Percentiles rank a stretch among this genome's conserved stretches.
These are phyloP conservation scores for Sterna hirundo DNA, from an alignment of 2,113 vertebrate genomes.

Conservation along the genomic window DNA sequence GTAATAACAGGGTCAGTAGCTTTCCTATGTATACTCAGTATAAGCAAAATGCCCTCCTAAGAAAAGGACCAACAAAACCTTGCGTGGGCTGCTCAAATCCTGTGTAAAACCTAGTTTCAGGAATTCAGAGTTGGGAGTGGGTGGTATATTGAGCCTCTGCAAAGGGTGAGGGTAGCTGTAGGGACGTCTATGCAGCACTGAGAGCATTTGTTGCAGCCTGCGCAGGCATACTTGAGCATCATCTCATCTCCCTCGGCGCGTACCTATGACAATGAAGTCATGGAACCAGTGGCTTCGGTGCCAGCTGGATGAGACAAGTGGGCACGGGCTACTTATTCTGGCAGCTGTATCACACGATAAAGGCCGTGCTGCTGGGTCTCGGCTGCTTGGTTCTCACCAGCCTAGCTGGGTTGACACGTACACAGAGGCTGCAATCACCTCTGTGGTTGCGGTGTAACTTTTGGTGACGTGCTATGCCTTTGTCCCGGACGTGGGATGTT, in stretches of 20 bases:
- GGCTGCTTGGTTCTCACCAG: not conserved
- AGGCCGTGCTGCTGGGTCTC: not conserved
- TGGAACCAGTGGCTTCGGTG: not conserved
- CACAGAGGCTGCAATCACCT: not conserved
- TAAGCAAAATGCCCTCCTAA: not conserved
- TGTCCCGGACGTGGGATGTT: not conserved
- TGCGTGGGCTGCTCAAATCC: not conserved
- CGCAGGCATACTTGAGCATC: not conserved
- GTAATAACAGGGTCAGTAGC: conserved; percentile 6
- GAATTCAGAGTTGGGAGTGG: not conserved
- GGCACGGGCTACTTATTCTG: not conserved
- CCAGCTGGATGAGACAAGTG: not conserved
- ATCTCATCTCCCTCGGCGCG: not conserved
- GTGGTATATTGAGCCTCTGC: not conserved
- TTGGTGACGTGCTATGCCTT: fast-evolving
- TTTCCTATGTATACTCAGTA: not conserved
- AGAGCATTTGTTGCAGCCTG: not conserved
- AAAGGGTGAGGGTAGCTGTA: not conserved
- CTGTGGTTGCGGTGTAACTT: not conserved
- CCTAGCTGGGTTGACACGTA: not conserved
- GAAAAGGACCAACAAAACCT: not conserved
- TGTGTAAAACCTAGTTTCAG: not conserved
- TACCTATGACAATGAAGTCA: not conserved
- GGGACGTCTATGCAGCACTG: not conserved
- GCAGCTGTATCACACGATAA: not conserved